phyloP scores from a whole-genome alignment of 2,888 invertebrate species.

The Sclerodermus sp. region DNA sequence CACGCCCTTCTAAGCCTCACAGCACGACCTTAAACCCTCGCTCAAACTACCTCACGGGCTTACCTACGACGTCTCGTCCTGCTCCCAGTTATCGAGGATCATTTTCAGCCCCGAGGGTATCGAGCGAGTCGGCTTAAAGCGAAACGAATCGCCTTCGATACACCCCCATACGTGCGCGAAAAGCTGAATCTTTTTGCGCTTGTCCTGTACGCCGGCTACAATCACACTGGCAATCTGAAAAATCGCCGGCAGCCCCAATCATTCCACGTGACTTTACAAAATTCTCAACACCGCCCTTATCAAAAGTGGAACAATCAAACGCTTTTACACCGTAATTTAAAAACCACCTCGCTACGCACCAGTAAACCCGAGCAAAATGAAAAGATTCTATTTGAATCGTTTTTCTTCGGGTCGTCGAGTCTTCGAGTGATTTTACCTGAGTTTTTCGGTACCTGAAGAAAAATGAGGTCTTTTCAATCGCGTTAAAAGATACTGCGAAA shows the following conservation, averaged over 20 bases:
- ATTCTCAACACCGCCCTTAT: too few species aligned
- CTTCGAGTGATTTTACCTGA: too few species aligned
- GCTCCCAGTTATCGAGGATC: slow-evolving; percentile 52
- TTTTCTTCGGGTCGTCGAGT: too few species aligned
- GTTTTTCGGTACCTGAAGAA: too few species aligned
- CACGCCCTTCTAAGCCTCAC: slow-evolving; percentile 14
- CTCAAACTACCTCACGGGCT: slow-evolving; percentile 25
- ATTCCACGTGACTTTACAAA: slow-evolving; percentile 11
- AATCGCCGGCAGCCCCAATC: slow-evolving; percentile 30
- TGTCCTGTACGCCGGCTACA: slow-evolving; percentile 27
- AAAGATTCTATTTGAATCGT: too few species aligned
- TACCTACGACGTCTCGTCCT: slow-evolving; percentile 28
- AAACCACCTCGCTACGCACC: too few species aligned
- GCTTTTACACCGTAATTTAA: too few species aligned
- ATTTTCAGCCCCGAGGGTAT: slow-evolving; percentile 47
- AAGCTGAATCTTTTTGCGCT: slow-evolving; percentile 31
- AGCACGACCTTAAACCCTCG: slow-evolving; percentile 25
- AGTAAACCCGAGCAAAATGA: too few species aligned
- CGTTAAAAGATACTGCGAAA: too few species aligned
- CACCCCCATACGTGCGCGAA: slow-evolving; percentile 34
- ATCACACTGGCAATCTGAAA: slow-evolving; percentile 27
- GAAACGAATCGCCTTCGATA: slow-evolving; percentile 51
- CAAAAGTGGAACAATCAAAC: too few species aligned
- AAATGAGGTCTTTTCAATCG: too few species aligned
- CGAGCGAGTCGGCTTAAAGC: slow-evolving; percentile 41